Conservation (phyloP, 2,113 vertebrate genomes). For the Ariopsis seemanni region DNA sequence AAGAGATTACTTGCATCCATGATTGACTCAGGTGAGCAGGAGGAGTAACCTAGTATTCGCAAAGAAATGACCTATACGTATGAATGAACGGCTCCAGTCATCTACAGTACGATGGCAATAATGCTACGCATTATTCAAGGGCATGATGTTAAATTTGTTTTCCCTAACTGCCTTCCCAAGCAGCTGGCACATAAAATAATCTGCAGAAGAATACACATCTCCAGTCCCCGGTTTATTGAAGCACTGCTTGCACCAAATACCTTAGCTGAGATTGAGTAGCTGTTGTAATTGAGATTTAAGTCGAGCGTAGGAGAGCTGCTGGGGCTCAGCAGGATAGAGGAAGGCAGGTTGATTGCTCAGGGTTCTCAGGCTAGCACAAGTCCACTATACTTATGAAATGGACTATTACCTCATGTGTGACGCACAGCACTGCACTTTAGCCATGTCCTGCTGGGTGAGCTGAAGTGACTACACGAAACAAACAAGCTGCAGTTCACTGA, state of each 20-base stretch:
- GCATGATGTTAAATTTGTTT: neutral
- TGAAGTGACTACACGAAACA: neutral
- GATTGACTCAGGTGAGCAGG: neutral
- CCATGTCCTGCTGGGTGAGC: conserved; percentile 26
- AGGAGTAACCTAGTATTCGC: neutral
- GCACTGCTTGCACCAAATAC: conserved; percentile 8
- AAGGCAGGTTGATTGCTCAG: neutral
- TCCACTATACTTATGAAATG: conserved; percentile 14
- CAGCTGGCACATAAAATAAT: neutral
- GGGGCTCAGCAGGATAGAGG: conserved; percentile 23
- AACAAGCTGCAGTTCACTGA: neutral
- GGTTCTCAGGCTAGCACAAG: neutral
- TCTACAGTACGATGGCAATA: too few relatives aligned
- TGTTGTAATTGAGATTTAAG: conserved; percentile 22
- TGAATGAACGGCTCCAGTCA: neutral
- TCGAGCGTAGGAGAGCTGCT: neutral
- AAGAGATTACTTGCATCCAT: neutral
- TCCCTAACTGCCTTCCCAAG: neutral
- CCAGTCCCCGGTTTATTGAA: conserved; percentile 23
- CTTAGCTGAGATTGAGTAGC: conserved; percentile 28
- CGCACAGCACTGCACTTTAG: conserved; percentile 15
- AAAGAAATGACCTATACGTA: neutral
- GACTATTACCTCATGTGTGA: conserved; percentile 27
- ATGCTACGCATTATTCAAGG: neutral
- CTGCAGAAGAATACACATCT: conserved; percentile 29